Base-by-base conservation (phyloP, 2,888 invertebrate genomes). In the Megalurothrips usitatus region DNA sequence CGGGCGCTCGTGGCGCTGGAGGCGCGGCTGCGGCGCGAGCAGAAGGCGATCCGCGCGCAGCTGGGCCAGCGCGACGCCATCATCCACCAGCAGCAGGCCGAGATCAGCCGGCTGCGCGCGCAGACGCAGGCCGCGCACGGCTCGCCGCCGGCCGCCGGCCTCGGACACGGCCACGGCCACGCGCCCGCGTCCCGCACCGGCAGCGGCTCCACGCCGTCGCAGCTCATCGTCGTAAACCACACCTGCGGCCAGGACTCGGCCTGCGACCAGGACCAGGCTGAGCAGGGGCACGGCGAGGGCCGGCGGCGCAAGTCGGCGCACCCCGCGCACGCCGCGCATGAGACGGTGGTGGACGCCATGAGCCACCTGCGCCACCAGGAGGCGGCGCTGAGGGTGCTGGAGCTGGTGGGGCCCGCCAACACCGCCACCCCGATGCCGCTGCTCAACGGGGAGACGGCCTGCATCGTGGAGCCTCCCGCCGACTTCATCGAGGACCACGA, bases 11-110 rank as follows among this genome's bases (percentile, higher is more conserved):
- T 94, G 75, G 90, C 92, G 75, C 90, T 94, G 80, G 94, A 94
- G 86, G 92, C 93, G 12, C 89, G 93, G 12, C 88, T 94, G 43
- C 90, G 91, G 79, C 91, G 92, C 85, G 94, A 94, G 86, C 93
- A 94, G 85, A 91, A 92, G 84, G 91, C 91, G 84, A 93, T 94
- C 83, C 90, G 91, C 82, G 90, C 91, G 81, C 90, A 92, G 80
- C 88, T 94, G 26, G 89, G 90, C 82, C 92, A 93, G 85, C 93
- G 93, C 86, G 94, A 94, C 85, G 91, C 90, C 85, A 90, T 93
- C 79, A 93, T 94, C 82, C 90, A 91, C 85, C 89, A 91, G 81
- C 94, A 94, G 85, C 91, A 91, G 84, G 89, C 91, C 83, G 92
- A 94, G 87, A 92, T 94, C 83, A 88, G 90, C 14, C 91, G 91